Percentiles rank a stretch among this genome's conserved stretches.
These are phyloP conservation scores for Macrocentrus cingulum DNA, from an alignment of 1,140 invertebrate species.

Conservation along the genomic window DNA sequence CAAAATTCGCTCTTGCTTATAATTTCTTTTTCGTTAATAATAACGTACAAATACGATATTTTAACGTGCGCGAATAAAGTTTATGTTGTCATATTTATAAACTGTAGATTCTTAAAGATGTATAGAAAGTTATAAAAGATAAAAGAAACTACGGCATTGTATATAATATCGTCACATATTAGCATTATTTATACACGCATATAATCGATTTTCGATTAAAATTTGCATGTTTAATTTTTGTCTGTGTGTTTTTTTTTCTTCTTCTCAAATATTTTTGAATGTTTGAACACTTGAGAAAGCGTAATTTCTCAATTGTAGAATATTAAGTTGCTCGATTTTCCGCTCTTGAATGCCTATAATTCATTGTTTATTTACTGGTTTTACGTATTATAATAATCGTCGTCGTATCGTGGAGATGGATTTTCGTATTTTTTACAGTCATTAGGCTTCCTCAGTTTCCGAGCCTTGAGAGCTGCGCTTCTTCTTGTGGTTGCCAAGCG, in stretches of 20 bases:
- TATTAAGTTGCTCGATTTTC: not conserved
- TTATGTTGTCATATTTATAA: not conserved
- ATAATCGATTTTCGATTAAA: not conserved
- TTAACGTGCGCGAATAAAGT: no score
- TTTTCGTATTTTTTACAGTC: not conserved
- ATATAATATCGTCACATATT: conserved; percentile 28
- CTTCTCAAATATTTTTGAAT: not conserved
- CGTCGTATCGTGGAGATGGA: no score
- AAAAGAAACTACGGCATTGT: conserved; percentile 40
- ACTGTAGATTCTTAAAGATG: conserved; percentile 27
- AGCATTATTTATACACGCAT: conserved; percentile 2
- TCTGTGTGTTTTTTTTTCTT: not conserved
- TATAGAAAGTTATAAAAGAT: conserved; percentile 44
- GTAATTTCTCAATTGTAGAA: conserved; percentile 1
- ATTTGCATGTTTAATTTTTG: not conserved
- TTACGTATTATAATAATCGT: no score
- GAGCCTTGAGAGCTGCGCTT: conserved; percentile 52
- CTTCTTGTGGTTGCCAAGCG: conserved; percentile 50
- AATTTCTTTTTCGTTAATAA: no score
- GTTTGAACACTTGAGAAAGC: conserved; percentile 4
- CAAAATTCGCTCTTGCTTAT: no score
- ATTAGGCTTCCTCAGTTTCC: conserved; percentile 51
- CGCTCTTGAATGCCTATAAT: no score
- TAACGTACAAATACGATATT: no score
- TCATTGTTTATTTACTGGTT: no score